Evolutionary conservation across 1,140 invertebrate genomes (phyloP), one percentile per base, ranked within the genome.

Genomic region (Aleiodes sp.): DNA sequence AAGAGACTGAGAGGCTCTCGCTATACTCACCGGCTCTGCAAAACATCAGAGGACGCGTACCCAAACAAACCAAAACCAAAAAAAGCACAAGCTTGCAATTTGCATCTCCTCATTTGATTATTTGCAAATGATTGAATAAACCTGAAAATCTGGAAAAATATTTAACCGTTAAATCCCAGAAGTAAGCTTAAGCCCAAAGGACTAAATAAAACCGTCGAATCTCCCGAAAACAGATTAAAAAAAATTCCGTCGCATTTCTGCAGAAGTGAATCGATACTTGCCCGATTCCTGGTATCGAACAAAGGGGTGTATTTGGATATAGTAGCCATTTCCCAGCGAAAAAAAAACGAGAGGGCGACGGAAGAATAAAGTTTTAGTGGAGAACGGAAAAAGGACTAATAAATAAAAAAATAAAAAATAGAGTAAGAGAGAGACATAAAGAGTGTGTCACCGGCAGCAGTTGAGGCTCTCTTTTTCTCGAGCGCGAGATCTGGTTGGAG

Each of bases 401-500:
- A 62, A 39, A 65, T 52, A 62, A 46, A 57, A 46, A 71, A 41
- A 31, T 19, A 64, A 57, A 37, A 62, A 24, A 62, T 21, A 64
- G 63, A 10, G 57, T 26, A 35, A 65, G 59, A n/a, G 29, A 64
- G 56, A 41, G 70, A 59, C 56, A 64, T 37, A 59, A 57, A 65
- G 52, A 75, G 61, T 68, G 72, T 43, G 60, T 41, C 29, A 43
- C 14, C 64, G 28, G 43, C 64, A 57, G 41, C 43, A 26, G 33
- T 37, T 59, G 60, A 28, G 28, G 41, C 24, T 61, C 28, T 64
- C 35, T 46, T 69, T 65, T 62, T 65, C 41, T 28, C 59, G 57
- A 43, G 77, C 41, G 61, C 71, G 71, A 83, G 82, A 84, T 84
- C 82, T 83, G 76, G 71, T 65, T 76, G 75, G 70, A 64, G 61